A percentile compares a stretch with the other conserved stretches of the same genome.
Evolutionary conservation across 1,140 invertebrate genomes (phyloP).

Genomic region (Stegodyphus dumicola): DNA sequence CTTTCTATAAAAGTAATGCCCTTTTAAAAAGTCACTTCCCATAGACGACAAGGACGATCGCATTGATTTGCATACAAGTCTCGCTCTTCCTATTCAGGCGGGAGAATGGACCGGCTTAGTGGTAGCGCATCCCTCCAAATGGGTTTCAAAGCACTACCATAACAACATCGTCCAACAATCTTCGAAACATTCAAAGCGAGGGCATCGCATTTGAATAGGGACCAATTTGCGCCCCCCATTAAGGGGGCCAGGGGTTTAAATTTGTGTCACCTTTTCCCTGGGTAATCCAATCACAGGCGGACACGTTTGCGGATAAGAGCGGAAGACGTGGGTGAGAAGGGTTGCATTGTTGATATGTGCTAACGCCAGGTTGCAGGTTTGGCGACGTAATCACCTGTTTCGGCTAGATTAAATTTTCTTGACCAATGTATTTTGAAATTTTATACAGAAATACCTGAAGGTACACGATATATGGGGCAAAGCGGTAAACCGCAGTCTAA

Average conservation of each 20-base stretch:
- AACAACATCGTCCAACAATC: conserved; percentile 15
- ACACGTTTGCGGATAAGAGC: neutral
- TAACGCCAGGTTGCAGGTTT: too few relatives aligned
- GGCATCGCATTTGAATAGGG: conserved; percentile 35
- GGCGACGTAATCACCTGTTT: too few relatives aligned
- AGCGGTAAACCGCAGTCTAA: too few relatives aligned
- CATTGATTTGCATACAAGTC: conserved; percentile 18
- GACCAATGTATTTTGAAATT: too few relatives aligned
- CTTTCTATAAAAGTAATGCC: neutral
- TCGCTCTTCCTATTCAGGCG: conserved; percentile 8
- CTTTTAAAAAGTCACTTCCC: neutral
- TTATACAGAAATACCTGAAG: too few relatives aligned
- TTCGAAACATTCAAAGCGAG: neutral
- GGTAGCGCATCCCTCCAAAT: conserved; percentile 24
- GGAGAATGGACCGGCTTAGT: neutral
- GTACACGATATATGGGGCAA: too few relatives aligned
- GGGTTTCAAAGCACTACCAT: conserved; percentile 51
- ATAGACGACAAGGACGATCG: neutral
- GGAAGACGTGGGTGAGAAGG: neutral
- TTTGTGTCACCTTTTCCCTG: conserved; percentile 48
- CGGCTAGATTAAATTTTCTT: too few relatives aligned
- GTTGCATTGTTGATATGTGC: too few relatives aligned
- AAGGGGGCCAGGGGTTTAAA: conserved; percentile 28
- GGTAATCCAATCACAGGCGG: conserved; percentile 39
- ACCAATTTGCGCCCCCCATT: conserved; percentile 50